Base-by-base conservation (phyloP, 2,113 vertebrate species). In the Neotoma lepida region DNA sequence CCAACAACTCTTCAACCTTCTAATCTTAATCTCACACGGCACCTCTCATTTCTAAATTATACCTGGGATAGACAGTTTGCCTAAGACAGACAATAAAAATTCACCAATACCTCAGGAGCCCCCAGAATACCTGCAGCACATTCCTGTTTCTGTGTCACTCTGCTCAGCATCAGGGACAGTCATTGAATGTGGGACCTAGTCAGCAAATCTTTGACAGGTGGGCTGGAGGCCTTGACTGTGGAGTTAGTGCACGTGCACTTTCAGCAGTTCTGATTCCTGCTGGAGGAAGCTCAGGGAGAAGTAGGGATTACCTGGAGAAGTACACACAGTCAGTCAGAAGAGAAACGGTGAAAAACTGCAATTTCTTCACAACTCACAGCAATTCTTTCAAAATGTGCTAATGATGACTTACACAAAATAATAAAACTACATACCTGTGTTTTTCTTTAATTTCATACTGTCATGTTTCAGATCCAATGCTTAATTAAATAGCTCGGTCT, bases 341-440 rank as follows among this genome's bases (percentile, higher is more conserved):
- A 33, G 66, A 88, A 90, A 71, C 9, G 35, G 76, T 63, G 20
- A 7, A 61, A 26, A 4, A 24, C 35, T 20, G 26, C 2, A 22
- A 51, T 51, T 24, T 4, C 3, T 73, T 33, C 24, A 54, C 30
- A 49, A 94, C 44, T 20, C 13, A 8, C 61, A 66, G 24, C 9
- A 5, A 70, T 86, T 39, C 18, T 35, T 82, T 41, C 35, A 51
- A 54, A 71, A 39, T 82, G 64, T 49, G n/a, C 9, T 22, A 49
- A 35, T 35, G 10, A 24, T 13, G 82, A 66, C 18, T 35, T 70
- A 54, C 2, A 26, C 4, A 54, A 91, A 56, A 12, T 22, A 71
- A 81, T 39, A 12, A 17, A 54, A 88, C n/a, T 63, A 44, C 15
- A 9, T 9, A 20, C 0, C 0, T 12, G 2, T 13, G 2, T 46